phyloP scores from a whole-genome alignment of 2,113 vertebrate species.

The Datnioides undecimradiatus region DNA sequence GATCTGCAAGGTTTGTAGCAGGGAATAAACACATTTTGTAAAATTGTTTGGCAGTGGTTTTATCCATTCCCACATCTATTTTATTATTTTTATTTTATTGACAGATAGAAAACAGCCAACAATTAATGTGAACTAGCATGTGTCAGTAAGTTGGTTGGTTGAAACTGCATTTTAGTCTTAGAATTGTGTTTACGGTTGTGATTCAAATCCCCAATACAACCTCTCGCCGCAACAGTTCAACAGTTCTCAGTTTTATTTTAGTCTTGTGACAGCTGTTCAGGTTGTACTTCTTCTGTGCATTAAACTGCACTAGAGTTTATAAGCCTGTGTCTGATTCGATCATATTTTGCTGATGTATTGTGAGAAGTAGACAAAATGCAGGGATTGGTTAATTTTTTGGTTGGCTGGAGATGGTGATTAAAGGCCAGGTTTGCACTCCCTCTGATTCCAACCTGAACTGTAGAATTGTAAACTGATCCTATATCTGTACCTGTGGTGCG shows the following conservation, averaged over 20 bases:
- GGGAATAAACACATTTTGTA: neutral
- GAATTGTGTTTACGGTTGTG: neutral
- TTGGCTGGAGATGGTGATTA: neutral
- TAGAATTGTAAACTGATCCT: constrained; percentile 27
- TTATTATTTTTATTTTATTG: neutral
- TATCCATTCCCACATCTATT: neutral
- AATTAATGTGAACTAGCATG: neutral
- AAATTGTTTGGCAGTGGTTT: neutral
- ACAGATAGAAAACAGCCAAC: neutral
- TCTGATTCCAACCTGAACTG: neutral
- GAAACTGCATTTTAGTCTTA: neutral
- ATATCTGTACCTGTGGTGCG: constrained; percentile 30
- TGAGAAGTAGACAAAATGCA: neutral
- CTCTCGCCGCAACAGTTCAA: neutral
- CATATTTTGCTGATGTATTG: neutral
- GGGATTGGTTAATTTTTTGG: neutral
- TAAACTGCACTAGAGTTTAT: neutral
- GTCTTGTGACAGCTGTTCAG: neutral
- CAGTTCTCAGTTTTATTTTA: neutral
- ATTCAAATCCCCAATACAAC: neutral
- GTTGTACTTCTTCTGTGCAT: neutral
- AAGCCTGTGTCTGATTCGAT: neutral
- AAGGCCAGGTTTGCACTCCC: neutral
- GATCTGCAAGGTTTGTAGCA: neutral
- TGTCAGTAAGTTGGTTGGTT: constrained; percentile 11